Conservation (phyloP, 2,113 vertebrate species). For the Crypturellus undulatus region DNA sequence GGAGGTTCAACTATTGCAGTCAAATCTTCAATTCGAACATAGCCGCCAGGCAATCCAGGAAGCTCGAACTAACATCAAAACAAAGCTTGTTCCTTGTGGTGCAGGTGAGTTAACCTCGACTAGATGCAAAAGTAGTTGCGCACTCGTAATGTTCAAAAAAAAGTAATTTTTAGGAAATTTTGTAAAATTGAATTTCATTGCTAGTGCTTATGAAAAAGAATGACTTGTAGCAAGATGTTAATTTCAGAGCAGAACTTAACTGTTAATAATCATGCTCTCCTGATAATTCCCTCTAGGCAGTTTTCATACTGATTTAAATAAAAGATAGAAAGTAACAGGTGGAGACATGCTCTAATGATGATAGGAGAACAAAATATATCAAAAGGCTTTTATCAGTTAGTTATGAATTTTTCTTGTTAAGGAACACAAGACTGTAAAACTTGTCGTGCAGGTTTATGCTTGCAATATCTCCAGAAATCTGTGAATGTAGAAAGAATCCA, state of each 20-base stretch:
- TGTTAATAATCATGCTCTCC: background rate
- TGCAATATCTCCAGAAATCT: background rate
- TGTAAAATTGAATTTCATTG: background rate
- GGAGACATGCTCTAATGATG: background rate
- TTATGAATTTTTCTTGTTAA: background rate
- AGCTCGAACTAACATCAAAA: constrained; percentile 52
- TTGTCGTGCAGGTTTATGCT: background rate
- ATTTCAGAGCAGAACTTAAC: background rate
- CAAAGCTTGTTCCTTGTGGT: constrained; percentile 87
- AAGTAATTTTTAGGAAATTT: background rate
- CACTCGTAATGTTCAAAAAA: background rate
- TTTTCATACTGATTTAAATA: background rate
- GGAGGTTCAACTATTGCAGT: constrained; percentile 82
- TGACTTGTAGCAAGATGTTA: background rate
- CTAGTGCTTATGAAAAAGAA: background rate
- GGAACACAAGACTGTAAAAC: background rate
- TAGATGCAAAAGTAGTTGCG: background rate
- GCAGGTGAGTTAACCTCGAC: constrained; percentile 81
- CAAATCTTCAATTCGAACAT: constrained; percentile 85
- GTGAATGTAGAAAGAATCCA: background rate
- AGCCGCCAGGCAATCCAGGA: constrained; percentile 80
- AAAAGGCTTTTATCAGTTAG: background rate
- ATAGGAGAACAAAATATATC: background rate
- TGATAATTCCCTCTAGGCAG: background rate
- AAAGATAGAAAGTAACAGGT: background rate